phyloP scores from a whole-genome alignment of 2,113 vertebrate genomes.

The Puffinus mauretanicus region DNA sequence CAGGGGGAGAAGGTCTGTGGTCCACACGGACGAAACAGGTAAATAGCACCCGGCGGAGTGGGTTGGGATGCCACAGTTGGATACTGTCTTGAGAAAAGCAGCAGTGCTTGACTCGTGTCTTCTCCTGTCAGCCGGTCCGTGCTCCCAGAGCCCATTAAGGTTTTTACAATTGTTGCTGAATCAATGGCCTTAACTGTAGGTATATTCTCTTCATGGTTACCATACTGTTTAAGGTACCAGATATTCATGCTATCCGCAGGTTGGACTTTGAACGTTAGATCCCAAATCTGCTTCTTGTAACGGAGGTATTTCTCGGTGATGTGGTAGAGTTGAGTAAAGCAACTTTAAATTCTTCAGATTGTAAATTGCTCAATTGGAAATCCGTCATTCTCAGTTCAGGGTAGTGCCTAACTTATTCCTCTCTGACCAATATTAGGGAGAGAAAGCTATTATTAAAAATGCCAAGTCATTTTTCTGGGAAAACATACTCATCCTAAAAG shows the following conservation, averaged over 20 bases:
- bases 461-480: constrained; percentile 7
- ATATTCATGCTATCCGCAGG: background rate
- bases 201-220: background rate
- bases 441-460: background rate
- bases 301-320: background rate
- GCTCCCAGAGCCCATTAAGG: background rate
- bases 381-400: background rate
- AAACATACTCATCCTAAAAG: background rate
- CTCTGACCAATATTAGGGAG: background rate
- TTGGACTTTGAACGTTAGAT: background rate
- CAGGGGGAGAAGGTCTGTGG: constrained; percentile 36
- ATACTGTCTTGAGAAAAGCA: background rate
- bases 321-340: background rate
- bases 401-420: background rate
- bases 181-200: background rate
- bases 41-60: background rate
- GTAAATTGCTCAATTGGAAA: background rate
- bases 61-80: background rate
- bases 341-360: background rate
- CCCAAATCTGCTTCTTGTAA: background rate
- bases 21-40: constrained; percentile 61
- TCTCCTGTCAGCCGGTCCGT: accelerated
- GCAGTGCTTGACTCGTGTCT: background rate
- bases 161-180: background rate
- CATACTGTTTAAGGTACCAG: background rate